phyloP scores from a whole-genome alignment of 2,888 invertebrate species.

The Nebria salina region DNA sequence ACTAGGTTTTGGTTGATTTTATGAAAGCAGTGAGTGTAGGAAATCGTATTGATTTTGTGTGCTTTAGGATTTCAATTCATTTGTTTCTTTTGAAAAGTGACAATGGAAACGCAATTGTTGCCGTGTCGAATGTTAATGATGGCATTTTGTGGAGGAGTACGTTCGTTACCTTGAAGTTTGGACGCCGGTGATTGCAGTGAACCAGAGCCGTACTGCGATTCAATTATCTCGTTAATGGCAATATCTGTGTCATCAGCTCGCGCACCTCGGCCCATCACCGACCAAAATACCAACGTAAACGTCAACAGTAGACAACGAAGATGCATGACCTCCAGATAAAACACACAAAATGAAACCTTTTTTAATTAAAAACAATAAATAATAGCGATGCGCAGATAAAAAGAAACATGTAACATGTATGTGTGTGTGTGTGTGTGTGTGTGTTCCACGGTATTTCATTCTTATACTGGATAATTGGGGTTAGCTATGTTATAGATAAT shows the following conservation, averaged over 20 bases:
- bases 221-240: conserved; percentile 38
- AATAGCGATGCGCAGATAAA: conserved; percentile 22
- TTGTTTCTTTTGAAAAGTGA: not conserved
- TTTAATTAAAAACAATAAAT: conserved; percentile 14
- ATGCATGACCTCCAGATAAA: conserved; percentile 30
- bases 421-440: not conserved
- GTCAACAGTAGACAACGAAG: conserved; percentile 32
- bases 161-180: conserved; percentile 55
- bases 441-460: not conserved
- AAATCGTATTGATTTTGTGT: not conserved
- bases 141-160: conserved; percentile 22
- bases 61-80: not conserved
- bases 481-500: not conserved
- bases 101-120: conserved; percentile 37
- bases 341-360: not conserved
- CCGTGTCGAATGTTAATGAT: conserved; percentile 40
- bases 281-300: conserved; percentile 34
- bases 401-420: not conserved
- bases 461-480: conserved; percentile 14
- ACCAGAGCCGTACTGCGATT: conserved; percentile 41
- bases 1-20: not conserved
- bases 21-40: not conserved
- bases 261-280: conserved; percentile 4
- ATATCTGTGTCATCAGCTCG: conserved; percentile 30
- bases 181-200: conserved; percentile 57